Evolutionary conservation across 2,113 vertebrate species (phyloP), one percentile per base, ranked within the genome.

Genomic region (Microcebus tavaratra): DNA sequence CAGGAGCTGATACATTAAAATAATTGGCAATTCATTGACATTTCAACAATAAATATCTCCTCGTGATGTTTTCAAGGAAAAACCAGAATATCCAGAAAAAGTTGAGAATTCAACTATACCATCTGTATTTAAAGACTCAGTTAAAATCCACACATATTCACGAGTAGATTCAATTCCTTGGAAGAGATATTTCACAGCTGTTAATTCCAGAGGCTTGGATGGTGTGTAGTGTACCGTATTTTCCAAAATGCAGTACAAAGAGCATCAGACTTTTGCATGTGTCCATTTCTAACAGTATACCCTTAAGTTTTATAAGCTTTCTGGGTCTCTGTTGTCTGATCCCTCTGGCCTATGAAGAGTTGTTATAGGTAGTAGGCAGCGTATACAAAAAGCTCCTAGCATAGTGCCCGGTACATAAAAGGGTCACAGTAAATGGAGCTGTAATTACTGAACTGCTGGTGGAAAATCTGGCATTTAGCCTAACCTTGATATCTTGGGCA

Each of bases 41-140:
- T 73, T 78, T 97, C 93, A 94, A 83, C 17, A 84, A 80, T 83
- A 89, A 81, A 45, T n/a, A 81, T 36, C 23, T 82, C n/a, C 63
- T 67, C 0, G 11, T 42, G 21, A 36, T 5, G 2, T 63, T 93
- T 86, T 68, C 82, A 55, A 90, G 59, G 67, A 5, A 84, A 42
- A 12, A 93, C 0, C 21, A 91, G 79, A 67, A 88, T 89, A 93
- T 11, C 25, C 57, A 86, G n/a, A 70, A 86, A 63, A 82, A 65
- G 13, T 6, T 39, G n/a, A 90, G n/a, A 90, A 70, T 55, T 95
- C 50, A 94, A 48, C 45, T 50, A 21, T 17, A 55, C 15, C 25
- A n/a, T 25, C 29, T 93, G 63, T 75, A 48, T 67, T 90, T 88
- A 78, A 87, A 90, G 75, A 45, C 27, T 83, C 21, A 50, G 50